Base-by-base conservation (phyloP, 2,113 vertebrate species). In the Pungitius pungitius region DNA sequence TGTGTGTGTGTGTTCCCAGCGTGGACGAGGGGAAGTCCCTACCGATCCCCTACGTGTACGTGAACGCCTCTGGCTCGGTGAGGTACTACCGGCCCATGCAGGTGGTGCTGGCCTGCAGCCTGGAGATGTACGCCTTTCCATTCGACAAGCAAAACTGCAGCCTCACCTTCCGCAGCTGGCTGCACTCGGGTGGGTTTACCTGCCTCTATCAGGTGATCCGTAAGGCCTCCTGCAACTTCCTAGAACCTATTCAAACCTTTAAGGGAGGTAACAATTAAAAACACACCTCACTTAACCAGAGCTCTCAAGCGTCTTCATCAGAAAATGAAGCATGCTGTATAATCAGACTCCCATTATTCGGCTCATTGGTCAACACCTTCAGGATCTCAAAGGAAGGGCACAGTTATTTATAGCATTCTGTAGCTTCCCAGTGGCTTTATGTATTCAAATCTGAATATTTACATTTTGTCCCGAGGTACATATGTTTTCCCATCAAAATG, bases 121-220 rank as follows among this genome's bases (percentile, higher is more conserved):
- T 96, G 85, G 93, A 95, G 85, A 93, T 94, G 49, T 95, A 94
- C 0, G 90, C 95, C 20, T 95, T 96, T 49, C 95, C 94, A 0
- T 95, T 96, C 22, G 94, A 95, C 84, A 88, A 89, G 91, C 95
- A 94, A 89, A 95, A 94, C 73, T 94, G 95, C 93, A 94, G 93
- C 77, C 90, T 93, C 20, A 95, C 95, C 67, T 95, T 95, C 82
- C 92, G 90, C 54, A 96, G 94, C 84, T 93, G 92, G 91, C 90
- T 96, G 42, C 94, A 95, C 69, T 91, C 95, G 90, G 95, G 95
- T 95, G 69, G 83, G 78, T 58, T 26, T n/a, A 40, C 18, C 62
- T 33, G 2, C 20, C 45, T 43, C 14, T 24, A 33, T 11, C 18
- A 2, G 37, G 8, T 1, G 37, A 8, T 55, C 35, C 27, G 65